A percentile compares a stretch with the other conserved stretches of the same genome.
These are phyloP conservation scores for Idaea biselata DNA, from an alignment of 2,888 invertebrate species.

Conservation along the genomic window DNA sequence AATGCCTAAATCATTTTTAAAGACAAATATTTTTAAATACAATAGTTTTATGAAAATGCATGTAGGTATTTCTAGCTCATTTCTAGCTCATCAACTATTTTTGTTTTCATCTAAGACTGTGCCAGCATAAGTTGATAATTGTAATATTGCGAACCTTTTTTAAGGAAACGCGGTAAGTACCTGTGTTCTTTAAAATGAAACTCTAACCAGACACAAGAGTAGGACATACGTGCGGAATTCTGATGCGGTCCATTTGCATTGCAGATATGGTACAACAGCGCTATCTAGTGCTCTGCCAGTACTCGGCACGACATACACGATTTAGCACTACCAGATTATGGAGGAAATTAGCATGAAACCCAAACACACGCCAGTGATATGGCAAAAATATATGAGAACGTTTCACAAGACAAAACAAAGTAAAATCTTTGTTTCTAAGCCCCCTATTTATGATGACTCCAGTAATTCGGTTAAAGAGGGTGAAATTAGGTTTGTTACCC, in stretches of 20 bases:
- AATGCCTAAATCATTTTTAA: no score
- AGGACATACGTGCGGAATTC: slow-evolving; percentile 38
- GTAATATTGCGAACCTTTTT: background rate
- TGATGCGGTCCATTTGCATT: slow-evolving; percentile 61
- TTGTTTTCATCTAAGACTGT: no score
- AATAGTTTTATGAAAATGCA: no score
- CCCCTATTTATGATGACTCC: background rate
- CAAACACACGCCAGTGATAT: slow-evolving; percentile 35
- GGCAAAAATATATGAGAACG: slow-evolving; percentile 18
- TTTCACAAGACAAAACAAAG: background rate
- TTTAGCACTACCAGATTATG: slow-evolving; percentile 60
- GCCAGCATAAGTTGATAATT: background rate
- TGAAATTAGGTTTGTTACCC: background rate
- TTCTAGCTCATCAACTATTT: no score
- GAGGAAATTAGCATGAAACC: slow-evolving; percentile 51
- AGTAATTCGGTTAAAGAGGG: background rate
- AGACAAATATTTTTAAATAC: no score
- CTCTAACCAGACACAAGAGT: slow-evolving; percentile 36
- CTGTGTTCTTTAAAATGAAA: slow-evolving; percentile 25
- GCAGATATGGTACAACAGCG: slow-evolving; percentile 52
- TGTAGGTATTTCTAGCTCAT: no score
- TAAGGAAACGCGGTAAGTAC: background rate
- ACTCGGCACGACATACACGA: slow-evolving; percentile 41
- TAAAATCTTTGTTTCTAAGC: background rate
- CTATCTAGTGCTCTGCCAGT: slow-evolving; percentile 40